A percentile compares a stretch with the other conserved stretches of the same genome.
phyloP scores from a whole-genome alignment of 2,888 invertebrate genomes.

The Melolontha melolontha region DNA sequence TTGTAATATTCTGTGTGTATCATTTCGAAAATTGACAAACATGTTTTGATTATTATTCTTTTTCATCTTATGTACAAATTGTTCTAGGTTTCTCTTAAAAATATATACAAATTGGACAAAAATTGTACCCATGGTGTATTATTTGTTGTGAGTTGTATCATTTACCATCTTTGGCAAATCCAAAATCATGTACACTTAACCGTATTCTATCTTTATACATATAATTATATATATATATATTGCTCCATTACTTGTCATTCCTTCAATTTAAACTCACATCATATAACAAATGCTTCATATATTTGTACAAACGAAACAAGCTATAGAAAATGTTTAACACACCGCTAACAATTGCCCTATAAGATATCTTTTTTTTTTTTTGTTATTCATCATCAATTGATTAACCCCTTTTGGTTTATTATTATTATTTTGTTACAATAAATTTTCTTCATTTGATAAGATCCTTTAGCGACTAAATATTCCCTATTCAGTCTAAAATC shows the following conservation, averaged over 20 bases:
- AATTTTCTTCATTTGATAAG: slow-evolving; percentile 30
- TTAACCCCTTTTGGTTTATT: not conserved
- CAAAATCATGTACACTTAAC: slow-evolving; percentile 28
- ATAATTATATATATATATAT: slow-evolving; percentile 41
- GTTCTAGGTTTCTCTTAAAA: slow-evolving; percentile 50
- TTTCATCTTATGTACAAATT: slow-evolving; percentile 57
- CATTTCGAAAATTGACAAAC: slow-evolving; percentile 48
- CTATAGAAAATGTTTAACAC: slow-evolving; percentile 32
- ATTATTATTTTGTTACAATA: slow-evolving; percentile 29
- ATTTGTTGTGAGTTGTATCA: slow-evolving; percentile 23
- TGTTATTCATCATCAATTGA: not conserved
- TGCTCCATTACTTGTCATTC: slow-evolving; percentile 33
- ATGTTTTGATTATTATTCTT: slow-evolving; percentile 53
- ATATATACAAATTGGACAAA: slow-evolving; percentile 49
- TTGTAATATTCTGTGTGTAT: not conserved
- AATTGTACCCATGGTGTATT: slow-evolving; percentile 50
- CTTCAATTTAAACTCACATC: slow-evolving; percentile 38
- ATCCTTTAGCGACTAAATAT: slow-evolving; percentile 43
- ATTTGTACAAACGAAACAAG: slow-evolving; percentile 40
- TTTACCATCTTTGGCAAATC: slow-evolving; percentile 50
- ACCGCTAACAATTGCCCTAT: slow-evolving; percentile 40
- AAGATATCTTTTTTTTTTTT: slow-evolving; percentile 23
- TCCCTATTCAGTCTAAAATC: slow-evolving; percentile 58
- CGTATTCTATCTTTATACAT: slow-evolving; percentile 20
- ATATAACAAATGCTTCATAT: slow-evolving; percentile 36